Evolutionary conservation across 1,140 invertebrate species (phyloP).

Genomic region (Trichogramma pretiosum): DNA sequence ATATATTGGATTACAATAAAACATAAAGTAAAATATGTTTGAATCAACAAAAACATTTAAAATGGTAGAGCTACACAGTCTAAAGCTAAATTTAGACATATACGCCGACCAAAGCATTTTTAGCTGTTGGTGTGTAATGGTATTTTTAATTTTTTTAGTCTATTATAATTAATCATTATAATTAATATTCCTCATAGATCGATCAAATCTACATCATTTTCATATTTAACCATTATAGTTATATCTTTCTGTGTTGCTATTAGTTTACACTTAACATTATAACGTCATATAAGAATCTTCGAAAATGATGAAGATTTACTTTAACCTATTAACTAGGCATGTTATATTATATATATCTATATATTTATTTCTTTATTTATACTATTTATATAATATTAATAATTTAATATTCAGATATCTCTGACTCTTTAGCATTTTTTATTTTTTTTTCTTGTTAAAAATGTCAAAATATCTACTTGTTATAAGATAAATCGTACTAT

Average conservation of each 20-base stretch:
- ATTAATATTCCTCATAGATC: constrained; percentile 23
- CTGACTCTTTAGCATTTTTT: constrained; percentile 24
- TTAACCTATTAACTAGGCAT: constrained; percentile 8
- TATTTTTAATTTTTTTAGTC: constrained; percentile 37
- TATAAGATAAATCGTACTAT: constrained; percentile 25
- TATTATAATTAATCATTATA: constrained; percentile 29
- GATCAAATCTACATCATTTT: constrained; percentile 23
- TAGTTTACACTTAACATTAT: neutral
- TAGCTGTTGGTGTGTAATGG: constrained; percentile 34
- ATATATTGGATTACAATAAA: constrained; percentile 12
- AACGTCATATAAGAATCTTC: neutral
- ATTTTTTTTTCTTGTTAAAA: constrained; percentile 20
- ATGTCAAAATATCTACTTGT: constrained; percentile 25
- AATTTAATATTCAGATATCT: constrained; percentile 27
- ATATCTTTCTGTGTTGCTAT: neutral
- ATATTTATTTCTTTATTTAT: constrained; percentile 25
- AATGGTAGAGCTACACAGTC: constrained; percentile 40
- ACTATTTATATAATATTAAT: constrained; percentile 27
- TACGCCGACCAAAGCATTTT: constrained; percentile 43
- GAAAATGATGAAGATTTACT: constrained; percentile 9
- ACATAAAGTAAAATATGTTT: constrained; percentile 15
- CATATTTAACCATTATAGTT: neutral
- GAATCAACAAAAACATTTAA: constrained; percentile 27
- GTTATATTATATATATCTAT: constrained; percentile 11
- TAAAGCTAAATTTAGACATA: constrained; percentile 46